A percentile compares a stretch with the other conserved stretches of the same genome.
Conservation (phyloP, 2,797 vertebrate species). For the Loriculus beryllinus region DNA sequence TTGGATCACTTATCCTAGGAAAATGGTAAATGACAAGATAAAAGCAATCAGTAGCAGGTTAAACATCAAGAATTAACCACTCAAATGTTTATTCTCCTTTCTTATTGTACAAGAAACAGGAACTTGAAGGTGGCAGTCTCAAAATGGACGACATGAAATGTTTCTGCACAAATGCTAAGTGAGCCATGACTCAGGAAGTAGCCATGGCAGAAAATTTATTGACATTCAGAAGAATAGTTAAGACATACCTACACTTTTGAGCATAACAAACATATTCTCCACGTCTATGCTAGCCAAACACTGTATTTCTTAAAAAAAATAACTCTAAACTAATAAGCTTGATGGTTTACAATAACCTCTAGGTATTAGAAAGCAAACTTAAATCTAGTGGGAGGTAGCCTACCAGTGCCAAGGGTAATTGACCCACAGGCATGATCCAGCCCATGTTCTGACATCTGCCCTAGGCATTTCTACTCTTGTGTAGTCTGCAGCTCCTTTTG, state of each 20-base stretch:
- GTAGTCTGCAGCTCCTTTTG: not conserved
- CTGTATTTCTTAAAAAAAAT: not conserved
- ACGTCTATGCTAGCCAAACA: not conserved
- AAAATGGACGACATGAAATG: not conserved
- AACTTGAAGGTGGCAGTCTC: not conserved
- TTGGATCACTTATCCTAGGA: not conserved
- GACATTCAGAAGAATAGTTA: not conserved
- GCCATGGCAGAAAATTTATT: not conserved
- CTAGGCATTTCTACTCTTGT: not conserved
- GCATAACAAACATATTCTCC: not conserved
- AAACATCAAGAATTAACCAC: not conserved
- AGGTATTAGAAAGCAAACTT: not conserved
- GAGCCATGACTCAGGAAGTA: not conserved
- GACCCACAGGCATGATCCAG: not conserved
- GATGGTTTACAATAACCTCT: not conserved
- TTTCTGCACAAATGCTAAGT: not conserved
- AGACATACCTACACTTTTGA: not conserved
- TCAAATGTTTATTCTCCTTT: not conserved
- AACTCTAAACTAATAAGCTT: not conserved
- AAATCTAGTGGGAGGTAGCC: not conserved
- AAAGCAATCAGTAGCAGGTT: not conserved
- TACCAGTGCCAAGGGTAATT: not conserved
- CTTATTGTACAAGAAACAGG: not conserved
- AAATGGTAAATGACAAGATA: not conserved
- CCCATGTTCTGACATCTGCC: not conserved